Conservation (phyloP, 23 tunicate genomes). For the Diplosoma virens region DNA sequence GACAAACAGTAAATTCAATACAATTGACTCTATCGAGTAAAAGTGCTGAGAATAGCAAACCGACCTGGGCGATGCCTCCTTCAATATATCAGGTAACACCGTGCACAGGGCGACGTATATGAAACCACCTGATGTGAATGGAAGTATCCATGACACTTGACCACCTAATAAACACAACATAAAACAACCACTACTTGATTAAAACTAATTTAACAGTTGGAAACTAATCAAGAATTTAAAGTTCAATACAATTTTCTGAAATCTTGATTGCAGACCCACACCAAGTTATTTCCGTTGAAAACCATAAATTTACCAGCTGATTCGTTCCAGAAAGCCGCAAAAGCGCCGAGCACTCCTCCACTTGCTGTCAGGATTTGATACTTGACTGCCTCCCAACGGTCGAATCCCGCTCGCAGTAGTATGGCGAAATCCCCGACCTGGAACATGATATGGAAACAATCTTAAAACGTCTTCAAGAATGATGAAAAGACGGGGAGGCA, state of each 20-base stretch:
- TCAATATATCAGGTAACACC: constrained; percentile 75
- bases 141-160: constrained; percentile 69
- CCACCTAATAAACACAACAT: constrained; percentile 37
- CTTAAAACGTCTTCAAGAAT: no score
- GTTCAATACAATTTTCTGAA: no score
- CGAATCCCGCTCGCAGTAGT: constrained; percentile 77
- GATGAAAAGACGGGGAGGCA: no score
- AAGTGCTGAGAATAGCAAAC: neutral
- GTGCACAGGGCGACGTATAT: constrained; percentile 88
- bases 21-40: neutral
- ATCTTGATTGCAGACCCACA: no score
- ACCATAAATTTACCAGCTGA: constrained; percentile 42
- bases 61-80: constrained; percentile 72
- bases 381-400: constrained; percentile 75
- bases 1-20: neutral
- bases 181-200: neutral
- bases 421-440: constrained; percentile 96
- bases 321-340: constrained; percentile 44
- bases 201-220: no score
- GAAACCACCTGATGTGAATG: constrained; percentile 96
- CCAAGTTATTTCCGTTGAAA: no score
- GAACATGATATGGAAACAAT: neutral
- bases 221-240: no score
- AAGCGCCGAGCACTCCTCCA: constrained; percentile 76
- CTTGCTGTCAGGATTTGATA: constrained; percentile 77